Conservation (phyloP, 2,797 vertebrate genomes). For the Nyctibius grandis region DNA sequence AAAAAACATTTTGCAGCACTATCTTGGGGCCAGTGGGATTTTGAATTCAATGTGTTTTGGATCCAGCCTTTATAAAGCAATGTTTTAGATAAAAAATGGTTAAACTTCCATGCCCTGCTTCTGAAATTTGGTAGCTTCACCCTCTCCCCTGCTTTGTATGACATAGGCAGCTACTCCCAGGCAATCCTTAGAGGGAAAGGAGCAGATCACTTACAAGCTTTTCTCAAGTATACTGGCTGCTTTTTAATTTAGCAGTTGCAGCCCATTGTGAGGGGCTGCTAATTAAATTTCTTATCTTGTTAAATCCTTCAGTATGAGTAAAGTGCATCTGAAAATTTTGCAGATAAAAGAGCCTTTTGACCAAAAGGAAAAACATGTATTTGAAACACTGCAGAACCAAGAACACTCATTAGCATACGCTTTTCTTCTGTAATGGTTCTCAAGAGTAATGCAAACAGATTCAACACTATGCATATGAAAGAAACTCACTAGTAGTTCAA, state of each 20-base stretch:
- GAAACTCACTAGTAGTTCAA: neutral
- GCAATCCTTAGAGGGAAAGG: neutral
- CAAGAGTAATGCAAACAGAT: neutral
- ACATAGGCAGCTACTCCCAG: neutral
- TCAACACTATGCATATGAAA: neutral
- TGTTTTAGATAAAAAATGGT: neutral
- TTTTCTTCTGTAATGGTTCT: constrained; percentile 37
- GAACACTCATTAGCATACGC: constrained; percentile 23
- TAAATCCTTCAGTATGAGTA: constrained; percentile 22
- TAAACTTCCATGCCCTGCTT: neutral
- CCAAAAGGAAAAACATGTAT: neutral
- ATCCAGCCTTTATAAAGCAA: neutral
- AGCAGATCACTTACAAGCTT: neutral
- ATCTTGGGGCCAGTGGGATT: neutral
- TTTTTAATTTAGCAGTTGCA: constrained; percentile 11
- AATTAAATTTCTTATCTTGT: constrained; percentile 41
- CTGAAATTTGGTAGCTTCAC: neutral
- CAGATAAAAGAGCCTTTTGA: constrained; percentile 42
- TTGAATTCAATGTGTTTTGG: neutral
- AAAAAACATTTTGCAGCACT: neutral
- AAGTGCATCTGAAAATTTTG: constrained; percentile 31
- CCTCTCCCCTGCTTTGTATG: neutral
- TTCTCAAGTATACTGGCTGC: neutral
- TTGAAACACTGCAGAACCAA: constrained; percentile 29
- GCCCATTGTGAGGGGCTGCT: neutral